Percentiles rank a stretch among this genome's conserved stretches.
Conservation (phyloP, 2,113 vertebrate genomes). For the Orcinus orca region DNA sequence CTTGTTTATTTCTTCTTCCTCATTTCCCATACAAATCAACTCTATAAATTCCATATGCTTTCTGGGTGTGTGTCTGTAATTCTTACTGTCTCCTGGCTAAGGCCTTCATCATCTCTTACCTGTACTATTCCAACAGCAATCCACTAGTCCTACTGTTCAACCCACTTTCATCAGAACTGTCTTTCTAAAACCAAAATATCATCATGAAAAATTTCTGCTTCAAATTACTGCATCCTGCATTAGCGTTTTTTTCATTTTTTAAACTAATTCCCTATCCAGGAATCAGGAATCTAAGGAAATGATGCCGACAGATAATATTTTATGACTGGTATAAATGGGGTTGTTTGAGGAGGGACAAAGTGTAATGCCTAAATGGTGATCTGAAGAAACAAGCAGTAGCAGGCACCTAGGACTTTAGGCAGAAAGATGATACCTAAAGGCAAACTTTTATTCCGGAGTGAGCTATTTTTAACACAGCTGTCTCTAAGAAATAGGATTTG, state of each 20-base stretch:
- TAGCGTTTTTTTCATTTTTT: not conserved
- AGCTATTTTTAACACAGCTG: conserved; percentile 34
- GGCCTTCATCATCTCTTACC: not conserved
- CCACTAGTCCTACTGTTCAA: not conserved
- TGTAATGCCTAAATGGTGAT: not conserved
- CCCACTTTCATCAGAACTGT: not conserved
- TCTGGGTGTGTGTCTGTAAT: not conserved
- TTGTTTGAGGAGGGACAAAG: not conserved
- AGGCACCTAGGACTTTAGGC: not conserved
- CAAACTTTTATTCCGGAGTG: not conserved
- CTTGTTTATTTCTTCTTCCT: not conserved
- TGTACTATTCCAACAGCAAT: not conserved
- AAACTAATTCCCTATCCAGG: not conserved
- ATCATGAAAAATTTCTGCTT: not conserved
- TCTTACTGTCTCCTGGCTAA: not conserved
- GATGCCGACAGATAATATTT: not conserved
- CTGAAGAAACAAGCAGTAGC: not conserved
- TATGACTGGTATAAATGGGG: not conserved
- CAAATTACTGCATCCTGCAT: not conserved
- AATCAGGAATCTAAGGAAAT: not conserved
- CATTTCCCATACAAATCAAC: not conserved
- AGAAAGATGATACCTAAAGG: not conserved
- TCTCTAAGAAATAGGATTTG: conserved; percentile 22
- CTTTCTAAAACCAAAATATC: conserved; percentile 1
- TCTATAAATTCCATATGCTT: not conserved